Evolutionary conservation across 2,797 vertebrate species (phyloP).

Genomic region (Chromis chromis): DNA sequence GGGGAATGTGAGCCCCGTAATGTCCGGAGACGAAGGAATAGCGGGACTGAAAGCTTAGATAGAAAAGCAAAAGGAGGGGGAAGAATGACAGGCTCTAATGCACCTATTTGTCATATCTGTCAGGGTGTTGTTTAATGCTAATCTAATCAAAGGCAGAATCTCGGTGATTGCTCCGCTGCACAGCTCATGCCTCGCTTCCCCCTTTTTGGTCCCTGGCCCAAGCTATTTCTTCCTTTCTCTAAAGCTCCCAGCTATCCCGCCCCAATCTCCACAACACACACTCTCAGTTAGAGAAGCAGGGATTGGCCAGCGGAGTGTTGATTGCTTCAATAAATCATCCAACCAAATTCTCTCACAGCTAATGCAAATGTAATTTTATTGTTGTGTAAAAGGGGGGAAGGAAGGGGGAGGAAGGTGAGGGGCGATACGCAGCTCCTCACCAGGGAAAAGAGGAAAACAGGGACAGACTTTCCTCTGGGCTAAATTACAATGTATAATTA

Average conservation of each 20-base stretch:
- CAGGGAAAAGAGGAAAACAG: conserved; percentile 82
- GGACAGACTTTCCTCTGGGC: conserved; percentile 77
- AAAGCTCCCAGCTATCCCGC: conserved; percentile 57
- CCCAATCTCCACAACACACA: conserved; percentile 53
- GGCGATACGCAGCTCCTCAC: conserved; percentile 88
- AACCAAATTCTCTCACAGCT: conserved; percentile 86
- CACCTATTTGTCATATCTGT: conserved; percentile 94
- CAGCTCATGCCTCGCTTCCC: conserved; percentile 67
- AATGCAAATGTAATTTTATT: conserved; percentile 90
- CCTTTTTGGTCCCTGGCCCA: conserved; percentile 70
- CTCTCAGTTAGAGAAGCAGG: conserved; percentile 46
- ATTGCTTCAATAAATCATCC: conserved; percentile 90
- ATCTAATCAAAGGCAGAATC: conserved; percentile 91
- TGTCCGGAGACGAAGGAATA: conserved; percentile 67
- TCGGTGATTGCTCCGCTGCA: conserved; percentile 80
- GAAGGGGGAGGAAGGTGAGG: conserved; percentile 74
- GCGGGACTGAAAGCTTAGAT: conserved; percentile 68
- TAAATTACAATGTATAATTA: conserved; percentile 79
- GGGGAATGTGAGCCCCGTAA: conserved; percentile 66
- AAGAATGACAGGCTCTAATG: conserved; percentile 91
- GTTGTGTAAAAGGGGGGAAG: conserved; percentile 69
- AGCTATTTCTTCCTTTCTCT: conserved; percentile 72
- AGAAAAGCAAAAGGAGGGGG: conserved; percentile 71
- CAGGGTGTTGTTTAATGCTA: conserved; percentile 92
- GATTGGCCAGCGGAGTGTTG: conserved; percentile 80